Percentiles rank a stretch among this genome's conserved stretches.
phyloP scores from a whole-genome alignment of 1,140 invertebrate genomes.

The Ceratina calcarata region DNA sequence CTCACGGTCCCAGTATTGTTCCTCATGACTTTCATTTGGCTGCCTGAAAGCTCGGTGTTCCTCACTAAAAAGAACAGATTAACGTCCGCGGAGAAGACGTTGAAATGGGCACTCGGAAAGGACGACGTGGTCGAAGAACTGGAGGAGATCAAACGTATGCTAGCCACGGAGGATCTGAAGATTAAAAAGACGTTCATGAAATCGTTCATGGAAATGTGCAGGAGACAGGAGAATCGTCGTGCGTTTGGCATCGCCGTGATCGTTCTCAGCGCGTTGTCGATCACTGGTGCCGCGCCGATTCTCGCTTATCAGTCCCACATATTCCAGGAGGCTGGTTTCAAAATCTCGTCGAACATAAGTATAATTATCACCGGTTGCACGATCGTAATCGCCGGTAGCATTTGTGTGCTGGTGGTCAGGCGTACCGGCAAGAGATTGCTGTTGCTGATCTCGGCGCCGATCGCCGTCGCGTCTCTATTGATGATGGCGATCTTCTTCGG shows the following conservation, averaged over 20 bases:
- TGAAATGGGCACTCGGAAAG: conserved; percentile 84
- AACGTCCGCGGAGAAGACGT: conserved; percentile 80
- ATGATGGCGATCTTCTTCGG: conserved; percentile 84
- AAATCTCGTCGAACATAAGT: conserved; percentile 83
- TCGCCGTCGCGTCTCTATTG: conserved; percentile 84
- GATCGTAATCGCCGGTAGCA: conserved; percentile 87
- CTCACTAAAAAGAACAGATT: conserved; percentile 75
- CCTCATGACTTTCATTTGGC: conserved; percentile 76
- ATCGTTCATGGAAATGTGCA: conserved; percentile 80
- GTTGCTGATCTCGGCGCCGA: conserved; percentile 84
- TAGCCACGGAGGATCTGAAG: conserved; percentile 80
- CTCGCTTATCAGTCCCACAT: conserved; percentile 91
- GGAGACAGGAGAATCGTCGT: conserved; percentile 82
- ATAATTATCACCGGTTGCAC: conserved; percentile 90
- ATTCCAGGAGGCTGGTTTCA: conserved; percentile 87
- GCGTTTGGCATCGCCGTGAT: conserved; percentile 87
- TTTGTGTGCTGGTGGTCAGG: conserved; percentile 87
- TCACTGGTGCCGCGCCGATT: conserved; percentile 90
- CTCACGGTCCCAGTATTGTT: conserved; percentile 79
- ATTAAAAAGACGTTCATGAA: conserved; percentile 67
- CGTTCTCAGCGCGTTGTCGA: conserved; percentile 90
- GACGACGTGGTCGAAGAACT: conserved; percentile 81
- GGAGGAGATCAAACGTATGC: conserved; percentile 83
- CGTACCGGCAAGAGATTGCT: conserved; percentile 87
- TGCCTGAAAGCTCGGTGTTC: conserved; percentile 80